Evolutionary conservation across 1,140 invertebrate genomes (phyloP), one percentile per base, ranked within the genome.

Genomic region (Olivierus martensii): DNA sequence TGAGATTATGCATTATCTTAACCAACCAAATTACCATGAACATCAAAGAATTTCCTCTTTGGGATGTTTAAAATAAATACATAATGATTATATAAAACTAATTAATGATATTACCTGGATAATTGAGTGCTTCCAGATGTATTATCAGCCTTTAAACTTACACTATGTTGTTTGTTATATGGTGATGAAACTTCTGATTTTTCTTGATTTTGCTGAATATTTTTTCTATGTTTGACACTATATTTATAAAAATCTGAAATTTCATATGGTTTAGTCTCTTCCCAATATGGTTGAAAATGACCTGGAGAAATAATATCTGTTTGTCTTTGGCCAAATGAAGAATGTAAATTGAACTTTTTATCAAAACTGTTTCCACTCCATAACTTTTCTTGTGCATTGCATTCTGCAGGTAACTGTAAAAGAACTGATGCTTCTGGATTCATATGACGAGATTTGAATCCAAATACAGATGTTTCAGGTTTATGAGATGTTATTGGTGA

Each of bases 241-340:
- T 96, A 96, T 70, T 95, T 94, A 70, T 94, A 96, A 71, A 93
- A 94, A 67, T 96, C 91, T 0, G 88, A 83, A 83, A 93, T 91
- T 73, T 94, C 89, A 69, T 92, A 96, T 12, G 90, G 90, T 67
- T 96, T 95, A 0, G 86, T 87, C 35, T 90, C 84, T 73, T 95
- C 89, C 60, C 86, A 80, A 64, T 92, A 93, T 0, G 88, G 87
- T 63, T 89, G 87, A 70, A 84, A 89, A 56, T 86, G 86, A 19
- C 85, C 87, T 35, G 28, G 28, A 28, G 28, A 28, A 28, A 28
- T 28, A 83, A 79, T 28, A 28, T 38, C 36, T 35, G 34, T 50
- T 44, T 36, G 42, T 15, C 41, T 28, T 28, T 28, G 28, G 9
- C 28, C 28, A 28, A 28, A 28, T 28, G 28, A 28, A 28, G 28